Conservation (phyloP, 2,113 vertebrate genomes). For the Poicephalus meyeri region DNA sequence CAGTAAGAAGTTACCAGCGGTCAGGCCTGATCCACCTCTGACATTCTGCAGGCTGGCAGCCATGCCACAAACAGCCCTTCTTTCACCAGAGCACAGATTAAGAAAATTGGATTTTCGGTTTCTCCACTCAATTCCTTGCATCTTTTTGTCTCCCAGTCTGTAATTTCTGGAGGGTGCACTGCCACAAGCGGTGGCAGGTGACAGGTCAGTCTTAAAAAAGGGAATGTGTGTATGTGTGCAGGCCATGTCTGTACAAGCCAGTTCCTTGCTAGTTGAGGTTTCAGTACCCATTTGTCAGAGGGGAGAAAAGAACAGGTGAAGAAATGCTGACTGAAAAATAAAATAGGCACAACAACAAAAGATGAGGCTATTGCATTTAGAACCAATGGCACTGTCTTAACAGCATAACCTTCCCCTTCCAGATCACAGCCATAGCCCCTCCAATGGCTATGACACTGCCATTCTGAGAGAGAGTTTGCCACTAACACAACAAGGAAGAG, state of each 20-base stretch:
- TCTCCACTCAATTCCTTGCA: background rate
- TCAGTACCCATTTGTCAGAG: background rate
- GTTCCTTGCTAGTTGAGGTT: background rate
- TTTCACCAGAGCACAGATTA: background rate
- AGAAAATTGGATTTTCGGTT: background rate
- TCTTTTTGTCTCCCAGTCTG: background rate
- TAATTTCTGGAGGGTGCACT: background rate
- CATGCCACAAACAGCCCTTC: background rate
- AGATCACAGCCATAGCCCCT: background rate
- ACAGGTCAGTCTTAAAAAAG: background rate
- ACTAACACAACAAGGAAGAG: background rate
- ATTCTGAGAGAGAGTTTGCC: background rate
- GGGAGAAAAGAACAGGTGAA: background rate
- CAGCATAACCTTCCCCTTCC: background rate
- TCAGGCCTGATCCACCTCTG: background rate
- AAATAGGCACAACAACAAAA: slow-evolving; percentile 41
- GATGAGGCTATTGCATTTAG: slow-evolving; percentile 38
- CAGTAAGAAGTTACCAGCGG: background rate
- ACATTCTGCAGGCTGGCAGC: background rate
- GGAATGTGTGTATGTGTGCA: background rate
- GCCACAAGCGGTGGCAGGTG: background rate
- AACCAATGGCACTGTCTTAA: slow-evolving; percentile 34
- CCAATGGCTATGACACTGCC: background rate
- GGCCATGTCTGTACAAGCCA: slow-evolving; percentile 5
- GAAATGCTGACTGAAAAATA: slow-evolving; percentile 13